These are phyloP conservation scores for Galerucella nymphaeae DNA, from an alignment of 2,888 invertebrate species.

Conservation along the genomic window DNA sequence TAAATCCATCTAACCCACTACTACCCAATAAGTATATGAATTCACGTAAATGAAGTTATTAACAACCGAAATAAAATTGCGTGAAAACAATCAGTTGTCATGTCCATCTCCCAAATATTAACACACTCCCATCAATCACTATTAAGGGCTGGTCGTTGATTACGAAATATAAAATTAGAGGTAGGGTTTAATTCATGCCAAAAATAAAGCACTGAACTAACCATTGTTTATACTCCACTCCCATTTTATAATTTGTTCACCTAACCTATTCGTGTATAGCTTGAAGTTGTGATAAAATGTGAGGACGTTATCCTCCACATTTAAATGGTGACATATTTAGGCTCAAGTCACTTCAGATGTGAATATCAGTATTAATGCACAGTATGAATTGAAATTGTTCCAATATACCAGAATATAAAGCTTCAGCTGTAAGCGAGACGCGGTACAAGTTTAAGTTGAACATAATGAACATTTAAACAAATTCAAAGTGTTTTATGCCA, in stretches of 20 bases:
- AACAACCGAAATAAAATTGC: conserved; percentile 35
- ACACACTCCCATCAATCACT: conserved; percentile 12
- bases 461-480: too few species aligned
- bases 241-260: neutral
- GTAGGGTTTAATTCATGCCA: neutral
- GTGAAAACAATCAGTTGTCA: conserved; percentile 33
- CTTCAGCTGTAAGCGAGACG: too few species aligned
- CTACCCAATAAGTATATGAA: neutral
- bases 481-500: too few species aligned
- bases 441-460: too few species aligned
- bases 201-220: neutral
- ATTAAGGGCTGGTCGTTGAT: neutral
- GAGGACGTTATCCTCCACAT: too few species aligned
- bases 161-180: neutral
- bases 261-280: too few species aligned
- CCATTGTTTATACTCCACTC: neutral
- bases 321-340: too few species aligned
- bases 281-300: too few species aligned
- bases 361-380: too few species aligned
- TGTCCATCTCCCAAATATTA: conserved; percentile 36
- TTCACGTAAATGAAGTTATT: conserved; percentile 30
- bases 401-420: too few species aligned
- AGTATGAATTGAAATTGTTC: too few species aligned
- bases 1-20: conserved; percentile 6
- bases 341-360: too few species aligned